A percentile compares a stretch with the other conserved stretches of the same genome.
phyloP scores from a whole-genome alignment of 2,113 vertebrate genomes.

The Bothrops jararaca region DNA sequence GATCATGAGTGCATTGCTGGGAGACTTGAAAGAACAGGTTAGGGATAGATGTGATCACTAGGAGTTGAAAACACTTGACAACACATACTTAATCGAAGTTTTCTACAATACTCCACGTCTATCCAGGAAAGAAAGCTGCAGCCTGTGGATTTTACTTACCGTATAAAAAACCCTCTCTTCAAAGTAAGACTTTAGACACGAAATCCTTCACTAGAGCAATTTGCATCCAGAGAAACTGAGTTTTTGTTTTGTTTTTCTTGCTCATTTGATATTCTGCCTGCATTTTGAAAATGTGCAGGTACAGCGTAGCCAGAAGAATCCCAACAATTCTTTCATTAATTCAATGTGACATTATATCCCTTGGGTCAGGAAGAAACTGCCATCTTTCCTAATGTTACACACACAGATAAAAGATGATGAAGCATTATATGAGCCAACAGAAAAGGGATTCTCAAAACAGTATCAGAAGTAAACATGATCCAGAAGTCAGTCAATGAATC shows the following conservation, averaged over 20 bases:
- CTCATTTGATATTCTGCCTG: neutral
- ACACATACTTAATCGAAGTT: neutral
- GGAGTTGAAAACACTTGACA: neutral
- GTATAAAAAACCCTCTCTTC: neutral
- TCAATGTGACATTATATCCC: neutral
- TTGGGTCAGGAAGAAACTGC: slow-evolving; percentile 13
- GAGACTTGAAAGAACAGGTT: neutral
- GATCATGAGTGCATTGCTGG: neutral
- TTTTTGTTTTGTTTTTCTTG: neutral
- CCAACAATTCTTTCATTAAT: slow-evolving; percentile 1
- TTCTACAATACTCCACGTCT: neutral
- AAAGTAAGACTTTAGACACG: neutral
- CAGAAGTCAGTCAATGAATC: neutral
- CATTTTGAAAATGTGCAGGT: slow-evolving; percentile 18
- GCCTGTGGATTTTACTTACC: neutral
- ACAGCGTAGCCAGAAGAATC: slow-evolving; percentile 2
- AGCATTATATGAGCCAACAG: neutral
- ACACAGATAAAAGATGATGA: neutral
- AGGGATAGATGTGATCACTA: neutral
- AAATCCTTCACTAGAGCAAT: neutral
- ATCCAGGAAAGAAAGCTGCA: neutral
- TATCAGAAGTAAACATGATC: neutral
- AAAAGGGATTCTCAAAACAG: neutral
- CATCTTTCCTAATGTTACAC: neutral
- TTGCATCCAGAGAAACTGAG: neutral